Base-by-base conservation (phyloP, 53 echinoderm and acorn worm species). In the Zoroaster sp. region DNA sequence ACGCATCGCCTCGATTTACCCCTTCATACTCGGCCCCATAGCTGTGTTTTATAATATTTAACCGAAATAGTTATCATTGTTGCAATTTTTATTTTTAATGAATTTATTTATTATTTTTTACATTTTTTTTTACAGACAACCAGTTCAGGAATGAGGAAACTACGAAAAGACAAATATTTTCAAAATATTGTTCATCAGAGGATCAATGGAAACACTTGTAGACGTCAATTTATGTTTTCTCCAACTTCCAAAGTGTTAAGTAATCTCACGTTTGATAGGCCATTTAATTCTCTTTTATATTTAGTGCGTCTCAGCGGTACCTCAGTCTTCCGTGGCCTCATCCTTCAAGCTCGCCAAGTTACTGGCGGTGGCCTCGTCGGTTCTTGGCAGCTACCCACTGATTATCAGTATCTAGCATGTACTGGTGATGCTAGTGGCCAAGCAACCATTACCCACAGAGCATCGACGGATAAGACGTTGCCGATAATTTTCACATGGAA, bases 371-470 rank as follows among this genome's bases (percentile, higher is more conserved):
- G 55, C 7, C 3, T 15, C 41, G 59, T 87, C 6, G 87, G 87
- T 8, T 63, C 76, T 5, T 85, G 85, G 85, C 68, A 23, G 23
- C 71, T 85, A 46, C 39, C 85, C 30, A 47, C 17, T 47, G 38
- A 71, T 10, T 85, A 33, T 13, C 46, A 53, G 54, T 35, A 77
- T 67, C 34, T 15, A 20, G 38, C 23, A 21, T 89, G 80, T 44
- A 5, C 37, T 2, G 23, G 33, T 4, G 37, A 35, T 21, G 31
- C 8, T 49, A 18, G 28, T 0, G 37, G 41, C 4, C 67, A 55
- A 38, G 18, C 66, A 15, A 81, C 85, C 23, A 31, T 85, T n/a
- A 85, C 85, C 28, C 85, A 85, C 71, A 71, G 69, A 46, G 85
- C 69, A 2, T 3, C 4, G 28, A 1, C 41, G 0, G 68, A 15